phyloP scores from a whole-genome alignment of 2,888 invertebrate species.

The Exephanes ischioxanthus region DNA sequence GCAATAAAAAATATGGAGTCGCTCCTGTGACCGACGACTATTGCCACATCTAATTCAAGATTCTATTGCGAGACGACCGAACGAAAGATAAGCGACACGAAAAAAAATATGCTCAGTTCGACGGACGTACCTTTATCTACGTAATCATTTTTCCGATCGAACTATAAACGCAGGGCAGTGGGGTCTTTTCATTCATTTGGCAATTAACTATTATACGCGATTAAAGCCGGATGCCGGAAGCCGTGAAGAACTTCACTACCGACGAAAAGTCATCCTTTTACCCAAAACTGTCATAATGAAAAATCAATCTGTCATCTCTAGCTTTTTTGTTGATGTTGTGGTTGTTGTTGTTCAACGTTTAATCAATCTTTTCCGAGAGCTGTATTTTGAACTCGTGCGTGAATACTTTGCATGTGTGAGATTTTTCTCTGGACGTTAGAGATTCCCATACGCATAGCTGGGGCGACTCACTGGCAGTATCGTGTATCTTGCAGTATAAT shows the following conservation, averaged over 20 bases:
- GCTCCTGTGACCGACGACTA: conserved; percentile 71
- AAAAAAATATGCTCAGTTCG: conserved; percentile 11
- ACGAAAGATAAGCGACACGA: conserved; percentile 39
- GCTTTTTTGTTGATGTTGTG: conserved; percentile 18
- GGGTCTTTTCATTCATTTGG: too few species aligned
- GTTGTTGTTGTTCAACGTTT: background rate
- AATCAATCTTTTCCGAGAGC: background rate
- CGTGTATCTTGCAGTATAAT: conserved; percentile 63
- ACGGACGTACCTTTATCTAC: conserved; percentile 45
- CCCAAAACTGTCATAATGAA: background rate
- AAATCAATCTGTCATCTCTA: background rate
- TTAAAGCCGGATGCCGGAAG: too few species aligned
- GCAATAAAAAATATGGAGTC: conserved; percentile 74
- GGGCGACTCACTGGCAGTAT: conserved; percentile 61
- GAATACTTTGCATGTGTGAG: background rate
- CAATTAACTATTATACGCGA: too few species aligned
- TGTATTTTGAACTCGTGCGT: background rate
- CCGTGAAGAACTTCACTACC: too few species aligned
- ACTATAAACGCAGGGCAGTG: background rate
- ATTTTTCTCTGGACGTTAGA: conserved; percentile 16
- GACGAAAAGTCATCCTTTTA: too few species aligned
- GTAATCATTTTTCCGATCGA: background rate
- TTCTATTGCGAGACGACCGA: conserved; percentile 65
- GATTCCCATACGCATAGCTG: conserved; percentile 24
- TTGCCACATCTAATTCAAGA: conserved; percentile 75